These are phyloP conservation scores for Apodemus sylvaticus DNA, from an alignment of 2,113 vertebrate species.

Conservation along the genomic window DNA sequence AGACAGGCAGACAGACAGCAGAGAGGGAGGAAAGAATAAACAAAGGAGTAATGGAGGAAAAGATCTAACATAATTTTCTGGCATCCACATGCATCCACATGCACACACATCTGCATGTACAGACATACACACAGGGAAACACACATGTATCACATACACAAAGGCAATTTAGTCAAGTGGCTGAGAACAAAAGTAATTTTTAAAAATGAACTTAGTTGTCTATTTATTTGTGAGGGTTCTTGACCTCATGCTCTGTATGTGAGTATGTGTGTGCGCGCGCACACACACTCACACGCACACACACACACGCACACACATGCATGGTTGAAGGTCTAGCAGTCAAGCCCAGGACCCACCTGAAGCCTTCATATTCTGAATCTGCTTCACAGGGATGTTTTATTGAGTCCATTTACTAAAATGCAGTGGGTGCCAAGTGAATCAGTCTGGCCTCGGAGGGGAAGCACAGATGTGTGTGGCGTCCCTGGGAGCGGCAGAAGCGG, in stretches of 20 bases:
- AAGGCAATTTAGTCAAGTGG: neutral
- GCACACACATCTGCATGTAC: neutral
- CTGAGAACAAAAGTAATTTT: neutral
- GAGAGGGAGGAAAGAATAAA: neutral
- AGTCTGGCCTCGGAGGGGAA: neutral
- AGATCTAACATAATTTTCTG: neutral
- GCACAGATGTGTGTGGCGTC: neutral
- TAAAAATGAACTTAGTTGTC: neutral
- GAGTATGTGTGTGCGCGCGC: neutral
- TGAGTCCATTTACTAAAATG: conserved; percentile 36
- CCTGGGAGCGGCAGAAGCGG: neutral
- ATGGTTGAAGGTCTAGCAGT: neutral
- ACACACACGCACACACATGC: neutral
- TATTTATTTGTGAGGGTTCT: neutral
- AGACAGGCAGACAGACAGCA: rapidly evolving
- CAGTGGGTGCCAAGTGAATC: conserved; percentile 42
- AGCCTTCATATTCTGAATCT: conserved; percentile 7
- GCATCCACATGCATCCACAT: too few relatives aligned
- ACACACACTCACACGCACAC: too few relatives aligned
- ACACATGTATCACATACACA: neutral
- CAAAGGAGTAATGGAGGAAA: neutral
- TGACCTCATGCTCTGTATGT: neutral
- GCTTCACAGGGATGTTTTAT: neutral
- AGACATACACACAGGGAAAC: neutral
- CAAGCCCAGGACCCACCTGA: neutral